Evolutionary conservation across 2,888 invertebrate genomes (phyloP).

Genomic region (Clostera curtula): DNA sequence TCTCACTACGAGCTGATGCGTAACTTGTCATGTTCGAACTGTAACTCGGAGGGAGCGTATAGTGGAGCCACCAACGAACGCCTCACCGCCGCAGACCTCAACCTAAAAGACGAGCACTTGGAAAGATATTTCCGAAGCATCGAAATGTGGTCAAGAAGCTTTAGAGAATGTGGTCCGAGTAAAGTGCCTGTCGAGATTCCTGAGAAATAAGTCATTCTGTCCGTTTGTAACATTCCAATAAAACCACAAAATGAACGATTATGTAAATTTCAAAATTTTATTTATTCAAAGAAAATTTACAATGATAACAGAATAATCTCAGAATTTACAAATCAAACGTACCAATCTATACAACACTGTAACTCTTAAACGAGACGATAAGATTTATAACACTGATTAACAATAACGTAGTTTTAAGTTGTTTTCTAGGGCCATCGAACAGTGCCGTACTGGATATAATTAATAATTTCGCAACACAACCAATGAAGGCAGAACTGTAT

Average conservation of each 20-base stretch:
- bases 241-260: constrained; percentile 65
- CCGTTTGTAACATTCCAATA: constrained; percentile 28
- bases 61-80: constrained; percentile 43
- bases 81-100: constrained; percentile 31
- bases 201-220: constrained; percentile 24
- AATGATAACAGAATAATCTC: constrained; percentile 70
- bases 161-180: constrained; percentile 24
- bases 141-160: constrained; percentile 48
- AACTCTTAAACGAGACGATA: constrained; percentile 72
- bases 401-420: constrained; percentile 63
- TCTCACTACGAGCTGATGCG: constrained; percentile 61
- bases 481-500: background rate
- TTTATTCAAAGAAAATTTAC: constrained; percentile 72
- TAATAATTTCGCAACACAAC: constrained; percentile 12
- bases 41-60: constrained; percentile 50
- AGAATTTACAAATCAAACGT: constrained; percentile 68
- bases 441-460: constrained; percentile 51
- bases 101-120: constrained; percentile 49
- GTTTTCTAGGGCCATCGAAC: constrained; percentile 63
- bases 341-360: constrained; percentile 73
- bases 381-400: constrained; percentile 73
- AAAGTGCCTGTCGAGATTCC: constrained; percentile 25
- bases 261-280: constrained; percentile 72
- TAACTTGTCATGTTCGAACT: constrained; percentile 52
- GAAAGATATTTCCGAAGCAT: constrained; percentile 59